Evolutionary conservation across 2,113 vertebrate genomes (phyloP).

Genomic region (Geothlypis trichas): DNA sequence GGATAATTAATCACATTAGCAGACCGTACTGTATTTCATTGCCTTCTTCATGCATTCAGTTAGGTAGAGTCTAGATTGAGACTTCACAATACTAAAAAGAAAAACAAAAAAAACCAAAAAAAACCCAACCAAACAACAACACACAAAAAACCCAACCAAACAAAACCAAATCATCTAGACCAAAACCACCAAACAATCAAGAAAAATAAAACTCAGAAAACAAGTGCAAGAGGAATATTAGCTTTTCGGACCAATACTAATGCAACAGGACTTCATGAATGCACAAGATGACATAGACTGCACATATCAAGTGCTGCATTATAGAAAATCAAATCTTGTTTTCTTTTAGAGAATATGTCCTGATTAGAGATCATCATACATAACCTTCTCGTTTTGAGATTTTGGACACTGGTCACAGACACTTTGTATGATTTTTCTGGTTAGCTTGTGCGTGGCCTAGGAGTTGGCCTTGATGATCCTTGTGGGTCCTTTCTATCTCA

Average conservation of each 20-base stretch:
- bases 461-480: background rate
- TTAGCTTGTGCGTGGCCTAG: background rate
- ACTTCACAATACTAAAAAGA: background rate
- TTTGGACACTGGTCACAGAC: background rate
- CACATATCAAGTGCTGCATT: background rate
- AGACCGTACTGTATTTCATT: background rate
- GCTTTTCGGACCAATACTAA: background rate
- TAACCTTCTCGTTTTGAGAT: background rate
- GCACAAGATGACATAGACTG: background rate
- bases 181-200: background rate
- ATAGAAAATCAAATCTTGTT: background rate
- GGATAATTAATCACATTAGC: background rate
- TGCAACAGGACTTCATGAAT: background rate
- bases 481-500: background rate
- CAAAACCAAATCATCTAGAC: background rate
- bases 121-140: fast-evolving
- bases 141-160: background rate
- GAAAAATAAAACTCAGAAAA: background rate
- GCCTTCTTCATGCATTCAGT: background rate
- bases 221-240: background rate
- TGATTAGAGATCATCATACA: background rate
- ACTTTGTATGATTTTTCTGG: background rate
- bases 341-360: background rate
- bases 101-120: background rate
- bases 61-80: background rate